These are phyloP conservation scores for Drosophila ogumai DNA, from an alignment of 1,140 invertebrate species.

Conservation along the genomic window DNA sequence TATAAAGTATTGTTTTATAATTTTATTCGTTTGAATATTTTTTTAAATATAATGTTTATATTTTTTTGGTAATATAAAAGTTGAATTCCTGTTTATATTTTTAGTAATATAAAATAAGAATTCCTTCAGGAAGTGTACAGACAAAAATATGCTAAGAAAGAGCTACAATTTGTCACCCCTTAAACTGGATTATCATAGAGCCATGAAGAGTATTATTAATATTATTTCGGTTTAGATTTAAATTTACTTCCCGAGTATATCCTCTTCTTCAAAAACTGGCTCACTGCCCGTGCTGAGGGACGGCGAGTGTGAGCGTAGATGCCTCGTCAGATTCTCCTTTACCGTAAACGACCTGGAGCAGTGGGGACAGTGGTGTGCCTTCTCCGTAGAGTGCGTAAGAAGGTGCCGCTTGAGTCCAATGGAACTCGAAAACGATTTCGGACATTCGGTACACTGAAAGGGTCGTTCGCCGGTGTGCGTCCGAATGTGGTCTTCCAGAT, in stretches of 20 bases:
- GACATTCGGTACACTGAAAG: conserved; percentile 1
- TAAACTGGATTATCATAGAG: background rate
- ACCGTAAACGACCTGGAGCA: conserved; percentile 2
- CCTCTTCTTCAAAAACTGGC: background rate
- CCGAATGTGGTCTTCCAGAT: conserved; percentile 11
- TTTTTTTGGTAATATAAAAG: background rate
- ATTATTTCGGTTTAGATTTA: background rate
- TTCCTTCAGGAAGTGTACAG: background rate
- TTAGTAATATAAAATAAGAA: background rate
- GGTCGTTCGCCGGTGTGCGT: conserved; percentile 13
- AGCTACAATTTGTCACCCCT: background rate
- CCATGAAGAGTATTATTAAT: background rate
- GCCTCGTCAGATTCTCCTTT: background rate
- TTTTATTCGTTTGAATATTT: background rate
- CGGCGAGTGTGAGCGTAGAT: background rate
- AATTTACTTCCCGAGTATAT: background rate
- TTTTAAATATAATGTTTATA: background rate
- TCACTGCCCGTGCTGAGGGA: background rate
- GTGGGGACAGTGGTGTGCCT: background rate
- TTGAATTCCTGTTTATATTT: background rate
- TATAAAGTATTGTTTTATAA: background rate
- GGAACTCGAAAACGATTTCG: background rate
- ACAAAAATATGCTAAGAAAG: background rate
- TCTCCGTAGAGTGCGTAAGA: background rate
- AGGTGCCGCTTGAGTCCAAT: background rate